Evolutionary conservation across 2,113 vertebrate genomes (phyloP).

Genomic region (Ahaetulla prasina): DNA sequence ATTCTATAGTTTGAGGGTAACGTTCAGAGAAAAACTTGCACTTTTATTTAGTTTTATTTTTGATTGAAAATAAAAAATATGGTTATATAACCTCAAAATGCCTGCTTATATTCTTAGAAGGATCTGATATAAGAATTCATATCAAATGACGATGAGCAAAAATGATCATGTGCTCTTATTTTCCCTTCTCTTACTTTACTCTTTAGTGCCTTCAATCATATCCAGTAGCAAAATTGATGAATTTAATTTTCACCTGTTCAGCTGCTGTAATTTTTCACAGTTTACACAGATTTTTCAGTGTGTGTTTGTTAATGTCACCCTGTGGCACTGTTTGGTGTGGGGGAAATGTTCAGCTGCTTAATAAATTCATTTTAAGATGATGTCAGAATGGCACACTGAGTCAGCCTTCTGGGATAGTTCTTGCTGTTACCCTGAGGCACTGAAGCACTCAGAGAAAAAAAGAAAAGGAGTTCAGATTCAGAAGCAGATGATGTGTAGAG

Average conservation of each 20-base stretch:
- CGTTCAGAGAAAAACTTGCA: neutral
- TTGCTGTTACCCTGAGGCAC: neutral
- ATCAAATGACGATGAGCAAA: neutral
- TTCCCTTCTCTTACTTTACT: too few relatives aligned
- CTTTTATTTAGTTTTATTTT: neutral
- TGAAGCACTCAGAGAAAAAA: neutral
- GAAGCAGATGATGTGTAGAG: neutral
- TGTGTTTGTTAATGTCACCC: neutral
- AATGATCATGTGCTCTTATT: neutral
- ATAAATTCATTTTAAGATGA: neutral
- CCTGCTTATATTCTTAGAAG: neutral
- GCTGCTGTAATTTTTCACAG: neutral
- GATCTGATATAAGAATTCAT: neutral
- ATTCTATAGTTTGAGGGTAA: neutral
- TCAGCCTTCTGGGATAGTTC: neutral
- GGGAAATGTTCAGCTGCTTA: conserved; percentile 1
- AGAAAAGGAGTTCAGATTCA: neutral
- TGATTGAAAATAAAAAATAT: neutral
- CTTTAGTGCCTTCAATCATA: neutral
- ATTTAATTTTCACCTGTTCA: neutral
- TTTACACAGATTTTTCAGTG: neutral
- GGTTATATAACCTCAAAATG: neutral
- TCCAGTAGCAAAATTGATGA: neutral
- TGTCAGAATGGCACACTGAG: neutral
- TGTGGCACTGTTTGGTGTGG: neutral